A percentile compares a stretch with the other conserved stretches of the same genome.
Evolutionary conservation across 2,797 vertebrate genomes (phyloP).

Genomic region (Poecile montanus): DNA sequence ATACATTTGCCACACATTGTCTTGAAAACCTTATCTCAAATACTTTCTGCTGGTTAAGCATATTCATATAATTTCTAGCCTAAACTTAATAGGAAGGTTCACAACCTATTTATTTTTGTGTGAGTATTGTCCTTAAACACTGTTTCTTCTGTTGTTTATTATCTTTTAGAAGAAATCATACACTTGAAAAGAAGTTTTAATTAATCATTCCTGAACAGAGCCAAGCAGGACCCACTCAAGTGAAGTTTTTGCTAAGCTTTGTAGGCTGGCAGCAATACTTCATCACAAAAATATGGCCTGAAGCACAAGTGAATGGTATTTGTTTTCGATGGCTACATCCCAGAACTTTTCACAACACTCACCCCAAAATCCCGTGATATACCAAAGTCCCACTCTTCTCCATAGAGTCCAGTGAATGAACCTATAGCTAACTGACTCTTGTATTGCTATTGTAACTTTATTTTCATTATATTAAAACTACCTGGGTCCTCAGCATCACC

Average conservation of each 20-base stretch:
- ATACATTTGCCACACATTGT: neutral
- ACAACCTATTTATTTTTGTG: neutral
- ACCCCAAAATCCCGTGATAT: neutral
- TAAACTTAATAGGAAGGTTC: neutral
- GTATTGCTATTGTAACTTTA: neutral
- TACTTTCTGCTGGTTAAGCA: neutral
- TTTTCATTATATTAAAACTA: neutral
- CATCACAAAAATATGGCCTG: neutral
- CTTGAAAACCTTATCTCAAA: neutral
- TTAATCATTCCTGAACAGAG: neutral
- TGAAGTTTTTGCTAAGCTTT: neutral
- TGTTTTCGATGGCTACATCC: neutral
- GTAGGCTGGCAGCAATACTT: neutral
- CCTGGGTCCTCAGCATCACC: neutral
- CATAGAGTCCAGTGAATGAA: neutral
- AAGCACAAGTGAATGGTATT: neutral
- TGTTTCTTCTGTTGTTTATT: neutral
- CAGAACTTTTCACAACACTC: neutral
- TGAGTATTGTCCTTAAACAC: neutral
- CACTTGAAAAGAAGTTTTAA: neutral
- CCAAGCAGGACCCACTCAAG: neutral
- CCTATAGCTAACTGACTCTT: neutral
- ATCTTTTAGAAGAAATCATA: neutral
- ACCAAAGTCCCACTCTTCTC: neutral
- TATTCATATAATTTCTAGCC: neutral